Percentiles rank a stretch among this genome's conserved stretches.
Conservation (phyloP, 2,797 vertebrate species). For the Microctenopoma steveboyesi region DNA sequence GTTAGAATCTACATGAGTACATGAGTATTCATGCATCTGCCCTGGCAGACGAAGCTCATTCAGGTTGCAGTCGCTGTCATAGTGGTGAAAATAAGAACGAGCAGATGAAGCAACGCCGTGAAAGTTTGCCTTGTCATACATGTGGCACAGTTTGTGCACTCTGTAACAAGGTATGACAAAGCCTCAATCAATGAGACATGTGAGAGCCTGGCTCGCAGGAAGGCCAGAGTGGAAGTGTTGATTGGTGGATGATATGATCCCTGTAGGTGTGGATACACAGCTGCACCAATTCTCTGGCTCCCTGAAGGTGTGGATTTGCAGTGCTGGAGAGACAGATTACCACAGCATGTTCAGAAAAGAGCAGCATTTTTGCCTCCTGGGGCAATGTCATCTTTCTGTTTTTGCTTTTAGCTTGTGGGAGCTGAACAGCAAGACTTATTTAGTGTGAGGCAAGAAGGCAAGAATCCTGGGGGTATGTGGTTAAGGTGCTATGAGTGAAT, state of each 20-base stretch:
- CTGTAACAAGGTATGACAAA: slow-evolving; percentile 18
- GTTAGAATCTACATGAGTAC: slow-evolving; percentile 22
- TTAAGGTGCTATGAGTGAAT: slow-evolving; percentile 57
- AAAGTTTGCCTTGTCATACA: background rate
- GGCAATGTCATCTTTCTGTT: slow-evolving; percentile 50
- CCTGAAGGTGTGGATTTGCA: slow-evolving; percentile 32
- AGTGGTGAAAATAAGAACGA: slow-evolving; percentile 1
- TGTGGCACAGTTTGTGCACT: background rate
- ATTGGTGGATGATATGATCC: slow-evolving; percentile 42
- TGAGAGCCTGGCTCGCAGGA: background rate
- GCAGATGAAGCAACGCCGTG: background rate
- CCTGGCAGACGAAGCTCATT: slow-evolving; percentile 14
- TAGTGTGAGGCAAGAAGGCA: slow-evolving; percentile 51
- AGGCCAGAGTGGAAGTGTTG: slow-evolving; percentile 23
- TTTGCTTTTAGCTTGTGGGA: slow-evolving; percentile 48
- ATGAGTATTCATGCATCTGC: slow-evolving; percentile 33
- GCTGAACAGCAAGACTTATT: slow-evolving; percentile 59
- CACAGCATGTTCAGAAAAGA: slow-evolving; percentile 34
- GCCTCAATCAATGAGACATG: background rate
- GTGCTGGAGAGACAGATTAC: slow-evolving; percentile 58
- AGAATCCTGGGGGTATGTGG: slow-evolving; percentile 46
- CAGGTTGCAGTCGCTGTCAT: slow-evolving; percentile 15
- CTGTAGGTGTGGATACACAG: slow-evolving; percentile 27
- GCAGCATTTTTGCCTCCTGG: slow-evolving; percentile 31
- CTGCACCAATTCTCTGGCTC: slow-evolving; percentile 28